These are phyloP conservation scores for Hemitrygon akajei DNA, from an alignment of 2,797 vertebrate species.

Conservation along the genomic window DNA sequence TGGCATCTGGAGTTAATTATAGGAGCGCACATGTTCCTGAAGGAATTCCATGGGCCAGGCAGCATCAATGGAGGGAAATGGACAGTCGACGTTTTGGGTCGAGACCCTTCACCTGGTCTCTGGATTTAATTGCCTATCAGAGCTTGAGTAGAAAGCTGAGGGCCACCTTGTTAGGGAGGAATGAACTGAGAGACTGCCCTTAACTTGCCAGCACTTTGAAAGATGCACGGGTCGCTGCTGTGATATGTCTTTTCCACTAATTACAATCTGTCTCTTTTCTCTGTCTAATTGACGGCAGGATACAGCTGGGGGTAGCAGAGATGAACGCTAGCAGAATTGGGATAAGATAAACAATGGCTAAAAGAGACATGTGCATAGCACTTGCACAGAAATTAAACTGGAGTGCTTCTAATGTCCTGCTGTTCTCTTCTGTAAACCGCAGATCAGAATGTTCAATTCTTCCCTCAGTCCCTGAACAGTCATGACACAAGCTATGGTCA, in stretches of 20 bases:
- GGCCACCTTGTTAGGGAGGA: background rate
- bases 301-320: conserved; percentile 25
- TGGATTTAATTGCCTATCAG: background rate
- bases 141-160: background rate
- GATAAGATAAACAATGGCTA: conserved; percentile 10
- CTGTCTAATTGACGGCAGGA: conserved; percentile 33
- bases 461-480: background rate
- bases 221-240: background rate
- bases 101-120: too few relatives aligned
- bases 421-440: background rate
- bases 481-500: too few relatives aligned
- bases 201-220: background rate
- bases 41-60: too few relatives aligned
- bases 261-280: conserved; percentile 28
- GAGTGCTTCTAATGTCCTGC: background rate
- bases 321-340: conserved; percentile 3
- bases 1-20: too few relatives aligned
- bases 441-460: background rate
- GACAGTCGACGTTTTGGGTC: too few relatives aligned
- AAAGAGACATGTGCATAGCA: background rate
- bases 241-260: conserved; percentile 16
- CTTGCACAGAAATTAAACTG: background rate
- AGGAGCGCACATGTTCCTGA: too few relatives aligned
- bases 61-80: too few relatives aligned
- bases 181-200: too few relatives aligned